These are phyloP conservation scores for Varanus salvator DNA, from an alignment of 2,113 vertebrate species.

Conservation along the genomic window DNA sequence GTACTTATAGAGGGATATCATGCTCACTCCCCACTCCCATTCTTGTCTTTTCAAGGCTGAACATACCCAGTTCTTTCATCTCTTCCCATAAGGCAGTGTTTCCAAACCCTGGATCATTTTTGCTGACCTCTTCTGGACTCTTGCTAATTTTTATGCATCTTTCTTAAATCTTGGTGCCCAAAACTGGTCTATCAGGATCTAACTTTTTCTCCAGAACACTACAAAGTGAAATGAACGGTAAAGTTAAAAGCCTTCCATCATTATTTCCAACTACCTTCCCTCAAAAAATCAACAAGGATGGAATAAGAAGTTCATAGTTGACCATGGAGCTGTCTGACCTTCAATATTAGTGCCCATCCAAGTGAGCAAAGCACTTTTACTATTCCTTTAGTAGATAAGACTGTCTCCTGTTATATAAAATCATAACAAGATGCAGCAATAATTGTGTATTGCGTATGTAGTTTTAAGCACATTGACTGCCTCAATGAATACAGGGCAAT, in stretches of 20 bases:
- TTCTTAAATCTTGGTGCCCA: too few relatives aligned
- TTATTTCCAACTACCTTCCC: not conserved
- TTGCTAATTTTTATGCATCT: too few relatives aligned
- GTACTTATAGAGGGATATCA: too few relatives aligned
- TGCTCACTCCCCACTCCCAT: too few relatives aligned
- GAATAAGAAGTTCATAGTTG: not conserved
- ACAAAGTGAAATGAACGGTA: not conserved
- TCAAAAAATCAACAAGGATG: not conserved
- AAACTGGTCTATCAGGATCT: too few relatives aligned
- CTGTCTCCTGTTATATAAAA: not conserved
- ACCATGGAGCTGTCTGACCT: not conserved
- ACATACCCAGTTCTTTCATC: too few relatives aligned
- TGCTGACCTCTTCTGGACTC: too few relatives aligned
- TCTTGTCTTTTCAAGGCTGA: too few relatives aligned
- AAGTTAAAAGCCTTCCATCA: not conserved
- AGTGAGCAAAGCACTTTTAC: not conserved
- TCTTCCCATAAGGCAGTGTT: too few relatives aligned
- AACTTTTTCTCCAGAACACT: too few relatives aligned
- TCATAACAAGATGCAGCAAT: not conserved
- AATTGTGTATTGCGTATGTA: not conserved
- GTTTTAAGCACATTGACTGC: not conserved
- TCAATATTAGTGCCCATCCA: not conserved
- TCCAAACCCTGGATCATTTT: too few relatives aligned
- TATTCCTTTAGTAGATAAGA: not conserved
- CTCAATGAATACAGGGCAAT: not conserved